Conservation (phyloP, 2,888 invertebrate genomes). For the Ypsolopha sequella region DNA sequence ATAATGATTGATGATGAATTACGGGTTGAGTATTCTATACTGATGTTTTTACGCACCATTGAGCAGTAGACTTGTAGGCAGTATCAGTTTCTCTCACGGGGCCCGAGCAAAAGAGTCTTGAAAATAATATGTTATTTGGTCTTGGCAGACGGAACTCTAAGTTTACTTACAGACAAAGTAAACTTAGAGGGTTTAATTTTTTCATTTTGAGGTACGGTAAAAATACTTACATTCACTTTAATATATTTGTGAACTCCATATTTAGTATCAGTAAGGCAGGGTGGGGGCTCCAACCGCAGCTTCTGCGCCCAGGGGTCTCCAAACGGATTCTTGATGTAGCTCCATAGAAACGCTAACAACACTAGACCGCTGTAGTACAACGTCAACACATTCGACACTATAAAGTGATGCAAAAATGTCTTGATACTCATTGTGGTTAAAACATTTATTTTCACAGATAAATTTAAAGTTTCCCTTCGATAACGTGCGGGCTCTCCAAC, state of each 20-base stretch:
- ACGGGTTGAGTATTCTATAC: too few relatives aligned
- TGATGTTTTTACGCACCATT: too few relatives aligned
- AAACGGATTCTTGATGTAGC: conserved; percentile 39
- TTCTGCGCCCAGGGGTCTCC: conserved; percentile 36
- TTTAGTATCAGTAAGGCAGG: conserved; percentile 52
- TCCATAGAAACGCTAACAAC: conserved; percentile 26
- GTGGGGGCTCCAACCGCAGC: conserved; percentile 54
- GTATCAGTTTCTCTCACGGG: too few relatives aligned
- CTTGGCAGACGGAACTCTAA: too few relatives aligned
- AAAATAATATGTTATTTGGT: too few relatives aligned
- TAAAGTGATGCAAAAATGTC: conserved; percentile 22
- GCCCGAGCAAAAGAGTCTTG: too few relatives aligned
- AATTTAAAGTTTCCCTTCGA: not conserved
- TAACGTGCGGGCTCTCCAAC: not conserved
- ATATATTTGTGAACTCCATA: conserved; percentile 67
- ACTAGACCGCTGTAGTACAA: conserved; percentile 24
- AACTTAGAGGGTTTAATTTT: too few relatives aligned
- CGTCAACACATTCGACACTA: conserved; percentile 30
- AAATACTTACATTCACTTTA: conserved; percentile 63
- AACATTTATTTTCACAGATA: not conserved
- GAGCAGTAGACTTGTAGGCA: too few relatives aligned
- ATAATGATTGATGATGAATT: too few relatives aligned
- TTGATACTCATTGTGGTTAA: conserved; percentile 20
- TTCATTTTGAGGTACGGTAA: too few relatives aligned
- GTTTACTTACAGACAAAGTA: too few relatives aligned